Evolutionary conservation across 1,140 invertebrate species (phyloP).

Genomic region (Drosophila azteca): DNA sequence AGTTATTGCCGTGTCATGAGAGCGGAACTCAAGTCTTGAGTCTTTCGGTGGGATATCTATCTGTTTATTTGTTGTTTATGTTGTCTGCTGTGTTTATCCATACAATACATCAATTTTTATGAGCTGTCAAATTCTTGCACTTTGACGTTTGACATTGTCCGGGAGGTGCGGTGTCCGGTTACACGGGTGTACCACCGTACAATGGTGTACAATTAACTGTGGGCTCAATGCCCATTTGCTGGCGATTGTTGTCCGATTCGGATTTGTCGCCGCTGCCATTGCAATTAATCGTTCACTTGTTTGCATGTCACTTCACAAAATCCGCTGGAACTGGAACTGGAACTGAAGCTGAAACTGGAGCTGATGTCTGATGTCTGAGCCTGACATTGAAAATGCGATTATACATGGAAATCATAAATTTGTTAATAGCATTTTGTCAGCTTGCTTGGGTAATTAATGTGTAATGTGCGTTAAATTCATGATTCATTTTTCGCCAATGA

Average conservation of each 20-base stretch:
- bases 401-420: slow-evolving; percentile 56
- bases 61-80: slow-evolving; percentile 48
- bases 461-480: slow-evolving; percentile 56
- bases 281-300: slow-evolving; percentile 79
- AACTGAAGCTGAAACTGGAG: neutral
- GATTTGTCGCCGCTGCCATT: slow-evolving; percentile 37
- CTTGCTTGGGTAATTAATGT: slow-evolving; percentile 54
- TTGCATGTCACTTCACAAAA: slow-evolving; percentile 51
- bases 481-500: slow-evolving; percentile 53
- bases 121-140: slow-evolving; percentile 74
- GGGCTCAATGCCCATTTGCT: slow-evolving; percentile 58
- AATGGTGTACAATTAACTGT: slow-evolving; percentile 66
- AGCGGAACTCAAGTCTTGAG: slow-evolving; percentile 55
- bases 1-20: slow-evolving; percentile 66
- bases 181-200: slow-evolving; percentile 12
- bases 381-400: slow-evolving; percentile 74
- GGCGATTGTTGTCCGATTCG: slow-evolving; percentile 50
- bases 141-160: slow-evolving; percentile 70
- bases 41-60: neutral
- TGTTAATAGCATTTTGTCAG: slow-evolving; percentile 62
- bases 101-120: slow-evolving; percentile 20
- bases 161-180: neutral
- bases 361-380: neutral
- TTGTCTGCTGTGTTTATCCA: slow-evolving; percentile 32
- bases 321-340: slow-evolving; percentile 4